Evolutionary conservation across 2,797 vertebrate species (phyloP).

Genomic region (Danio choprae): DNA sequence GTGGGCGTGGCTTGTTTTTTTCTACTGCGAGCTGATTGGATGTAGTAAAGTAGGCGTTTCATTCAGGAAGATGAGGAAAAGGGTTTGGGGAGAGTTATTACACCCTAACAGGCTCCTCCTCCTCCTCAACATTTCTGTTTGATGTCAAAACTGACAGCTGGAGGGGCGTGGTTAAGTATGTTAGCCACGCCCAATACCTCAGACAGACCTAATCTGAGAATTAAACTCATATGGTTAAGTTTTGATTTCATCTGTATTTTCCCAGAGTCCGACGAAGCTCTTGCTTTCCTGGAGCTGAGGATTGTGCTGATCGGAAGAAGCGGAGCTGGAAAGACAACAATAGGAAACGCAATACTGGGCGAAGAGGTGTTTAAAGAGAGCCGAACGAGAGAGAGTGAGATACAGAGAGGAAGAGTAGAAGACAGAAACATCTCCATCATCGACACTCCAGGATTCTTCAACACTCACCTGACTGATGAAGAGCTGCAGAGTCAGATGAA

Average conservation of each 20-base stretch:
- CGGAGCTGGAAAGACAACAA: constrained; percentile 48
- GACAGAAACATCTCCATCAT: constrained; percentile 38
- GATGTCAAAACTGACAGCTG: too few species aligned
- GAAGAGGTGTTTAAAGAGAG: constrained; percentile 14
- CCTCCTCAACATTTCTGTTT: too few species aligned
- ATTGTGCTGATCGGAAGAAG: constrained; percentile 55
- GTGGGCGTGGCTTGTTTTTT: too few species aligned
- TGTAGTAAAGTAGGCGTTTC: too few species aligned
- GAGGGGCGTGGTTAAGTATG: too few species aligned
- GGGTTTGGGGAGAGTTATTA: too few species aligned
- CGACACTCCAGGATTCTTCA: constrained; percentile 55
- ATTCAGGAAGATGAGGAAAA: too few species aligned
- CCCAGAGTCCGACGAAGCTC: constrained; percentile 16
- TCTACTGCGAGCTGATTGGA: too few species aligned
- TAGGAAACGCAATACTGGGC: constrained; percentile 43
- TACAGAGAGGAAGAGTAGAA: constrained; percentile 12
- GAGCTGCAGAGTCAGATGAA: constrained; percentile 35
- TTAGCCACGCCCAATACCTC: too few species aligned
- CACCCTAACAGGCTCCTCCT: too few species aligned
- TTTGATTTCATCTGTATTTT: background rate
- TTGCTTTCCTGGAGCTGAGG: constrained; percentile 21
- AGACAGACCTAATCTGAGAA: too few species aligned
- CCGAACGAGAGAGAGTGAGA: constrained; percentile 13
- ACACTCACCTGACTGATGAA: background rate
- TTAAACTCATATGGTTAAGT: too few species aligned